phyloP scores from a whole-genome alignment of 2,113 vertebrate species.

The Bos javanicus region DNA sequence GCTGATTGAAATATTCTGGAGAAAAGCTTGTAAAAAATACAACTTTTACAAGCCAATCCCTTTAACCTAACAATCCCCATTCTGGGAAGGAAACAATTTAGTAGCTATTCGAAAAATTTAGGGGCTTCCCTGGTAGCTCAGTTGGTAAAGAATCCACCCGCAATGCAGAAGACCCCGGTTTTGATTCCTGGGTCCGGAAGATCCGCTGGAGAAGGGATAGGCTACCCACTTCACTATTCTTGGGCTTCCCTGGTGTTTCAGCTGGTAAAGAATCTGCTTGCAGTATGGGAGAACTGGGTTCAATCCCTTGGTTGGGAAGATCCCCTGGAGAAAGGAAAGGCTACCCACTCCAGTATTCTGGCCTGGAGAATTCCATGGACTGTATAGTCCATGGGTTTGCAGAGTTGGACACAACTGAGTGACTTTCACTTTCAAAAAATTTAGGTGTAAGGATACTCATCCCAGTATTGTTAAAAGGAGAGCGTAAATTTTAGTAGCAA shows the following conservation, averaged over 20 bases:
- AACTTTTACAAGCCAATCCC: background rate
- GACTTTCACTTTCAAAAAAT: background rate
- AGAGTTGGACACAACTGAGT: rapidly evolving
- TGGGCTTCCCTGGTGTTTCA: background rate
- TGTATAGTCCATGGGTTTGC: background rate
- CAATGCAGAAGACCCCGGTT: background rate
- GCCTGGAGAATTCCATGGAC: background rate
- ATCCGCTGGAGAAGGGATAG: background rate
- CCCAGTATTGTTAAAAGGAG: background rate
- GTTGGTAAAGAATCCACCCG: background rate
- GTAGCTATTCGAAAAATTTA: background rate
- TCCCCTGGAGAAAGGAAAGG: background rate
- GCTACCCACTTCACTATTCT: background rate
- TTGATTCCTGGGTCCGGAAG: background rate
- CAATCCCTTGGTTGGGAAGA: background rate
- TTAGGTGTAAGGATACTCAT: background rate
- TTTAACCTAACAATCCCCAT: background rate
- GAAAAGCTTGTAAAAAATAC: background rate
- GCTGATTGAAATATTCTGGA: background rate
- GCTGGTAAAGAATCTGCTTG: background rate
- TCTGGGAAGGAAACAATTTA: constrained; percentile 1
- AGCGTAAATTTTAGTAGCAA: constrained; percentile 6
- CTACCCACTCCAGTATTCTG: background rate
- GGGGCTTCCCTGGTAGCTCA: background rate
- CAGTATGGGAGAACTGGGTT: background rate